Base-by-base conservation (phyloP, 2,888 invertebrate genomes). In the Megamerina dolium region DNA sequence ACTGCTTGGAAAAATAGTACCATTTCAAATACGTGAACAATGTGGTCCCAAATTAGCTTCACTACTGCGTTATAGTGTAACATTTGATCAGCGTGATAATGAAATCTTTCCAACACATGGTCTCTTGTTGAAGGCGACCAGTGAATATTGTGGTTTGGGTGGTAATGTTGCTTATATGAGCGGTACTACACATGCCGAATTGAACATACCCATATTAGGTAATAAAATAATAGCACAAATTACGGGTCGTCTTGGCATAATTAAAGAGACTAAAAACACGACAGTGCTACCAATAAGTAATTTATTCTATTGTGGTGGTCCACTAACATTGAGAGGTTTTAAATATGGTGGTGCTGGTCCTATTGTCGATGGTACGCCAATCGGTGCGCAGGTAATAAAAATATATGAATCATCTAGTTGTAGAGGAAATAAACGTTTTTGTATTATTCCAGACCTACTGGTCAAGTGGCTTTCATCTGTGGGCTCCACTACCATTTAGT, bases 131-230 rank as follows among this genome's bases (percentile, higher is more conserved):
- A 83, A 84, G 72, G 75, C 86, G 47, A 79, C 79, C 5, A 82
- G 87, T 57, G 96, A 97, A 72, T 76, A 88, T 58, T 91, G 94
- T 19, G 83, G 73, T 4, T 66, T 94, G 5, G 94, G 95, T 9
- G 97, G 97, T 3, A 87, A 93, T 64, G 82, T 93, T n/a, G 85
- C 87, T 13, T 92, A 91, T 67, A 64, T 91, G 20, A 89, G 89
- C 73, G 87, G 86, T 53, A 91, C 91, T 55, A 64, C 84, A 8
- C 80, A 80, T 55, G 67, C 83, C 16, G 87, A 91, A 72, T 70
- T 78, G 16, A 86, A 85, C 68, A 73, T 81, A 57, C 77, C 82
- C 1, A 68, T 87, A 1, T 70, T 79, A 45, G 75, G 56, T 3
- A 67, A 66, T 1, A n/a, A n/a, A n/a, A 39, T 70, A n/a, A 66